phyloP scores from a whole-genome alignment of 2,888 invertebrate genomes.

The Cryptus viduatorius region DNA sequence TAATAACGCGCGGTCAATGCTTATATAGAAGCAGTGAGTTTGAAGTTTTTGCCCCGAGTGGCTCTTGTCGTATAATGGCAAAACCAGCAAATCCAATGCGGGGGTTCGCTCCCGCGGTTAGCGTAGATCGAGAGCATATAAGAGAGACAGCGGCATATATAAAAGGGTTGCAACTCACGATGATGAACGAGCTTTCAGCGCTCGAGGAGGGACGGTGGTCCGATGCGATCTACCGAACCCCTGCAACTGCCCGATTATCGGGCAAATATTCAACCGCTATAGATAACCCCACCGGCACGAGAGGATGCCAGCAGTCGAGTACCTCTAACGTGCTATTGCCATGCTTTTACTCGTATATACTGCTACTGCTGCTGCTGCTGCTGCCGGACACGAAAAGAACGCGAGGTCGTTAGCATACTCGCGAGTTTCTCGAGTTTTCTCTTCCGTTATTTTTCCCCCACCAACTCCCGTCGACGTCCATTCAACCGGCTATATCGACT shows the following conservation, averaged over 20 bases:
- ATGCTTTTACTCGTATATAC: constrained; percentile 17
- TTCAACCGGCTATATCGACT: constrained; percentile 21
- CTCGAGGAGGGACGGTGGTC: constrained; percentile 31
- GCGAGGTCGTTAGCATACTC: constrained; percentile 53
- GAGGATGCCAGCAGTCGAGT: constrained; percentile 52
- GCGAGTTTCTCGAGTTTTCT: constrained; percentile 42
- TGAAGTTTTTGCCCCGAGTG: constrained; percentile 41
- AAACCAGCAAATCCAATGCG: constrained; percentile 51
- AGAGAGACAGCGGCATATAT: constrained; percentile 10
- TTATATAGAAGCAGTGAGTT: neutral
- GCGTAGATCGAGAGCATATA: constrained; percentile 1
- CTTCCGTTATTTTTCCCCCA: constrained; percentile 29
- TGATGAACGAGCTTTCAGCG: constrained; percentile 66
- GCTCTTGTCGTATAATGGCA: constrained; percentile 39
- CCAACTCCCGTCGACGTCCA: neutral
- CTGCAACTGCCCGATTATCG: constrained; percentile 59
- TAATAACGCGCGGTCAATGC: neutral
- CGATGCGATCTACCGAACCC: constrained; percentile 57
- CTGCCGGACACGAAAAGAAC: constrained; percentile 51
- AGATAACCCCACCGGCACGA: constrained; percentile 31
- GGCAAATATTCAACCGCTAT: constrained; percentile 62
- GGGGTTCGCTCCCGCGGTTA: constrained; percentile 45
- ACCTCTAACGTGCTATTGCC: constrained; percentile 40
- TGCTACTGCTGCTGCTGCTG: neutral
- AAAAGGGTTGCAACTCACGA: constrained; percentile 53